Conservation (phyloP, 2,113 vertebrate genomes). For the Hippocampus abdominalis region DNA sequence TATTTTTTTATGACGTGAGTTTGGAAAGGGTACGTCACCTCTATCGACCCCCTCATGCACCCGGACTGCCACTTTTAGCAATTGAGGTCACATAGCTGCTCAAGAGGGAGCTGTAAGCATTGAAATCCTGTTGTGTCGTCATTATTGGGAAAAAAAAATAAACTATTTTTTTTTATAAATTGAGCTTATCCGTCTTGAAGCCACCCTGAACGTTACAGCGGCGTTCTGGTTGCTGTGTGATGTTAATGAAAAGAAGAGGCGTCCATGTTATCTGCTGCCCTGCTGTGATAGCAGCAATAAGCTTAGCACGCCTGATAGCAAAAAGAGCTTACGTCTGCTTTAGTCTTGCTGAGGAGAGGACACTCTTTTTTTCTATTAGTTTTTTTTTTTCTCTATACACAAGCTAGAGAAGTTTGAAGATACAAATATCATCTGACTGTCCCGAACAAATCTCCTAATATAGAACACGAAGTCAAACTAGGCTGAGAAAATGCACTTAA, state of each 20-base stretch:
- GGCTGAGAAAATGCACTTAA: not conserved
- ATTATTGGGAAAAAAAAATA: not conserved
- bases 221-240: not conserved
- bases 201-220: not conserved
- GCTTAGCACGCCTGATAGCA: slow-evolving; percentile 3
- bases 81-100: not conserved
- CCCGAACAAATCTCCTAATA: not conserved
- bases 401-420: not conserved
- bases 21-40: not conserved
- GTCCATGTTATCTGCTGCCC: slow-evolving; percentile 2
- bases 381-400: not conserved
- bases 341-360: not conserved
- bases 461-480: not conserved
- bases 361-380: not conserved
- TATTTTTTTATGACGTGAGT: not conserved
- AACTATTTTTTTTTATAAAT: too few relatives aligned
- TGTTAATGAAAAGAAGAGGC: slow-evolving; percentile 1
- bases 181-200: not conserved
- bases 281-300: slow-evolving; percentile 6
- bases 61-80: not conserved
- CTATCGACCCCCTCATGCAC: not conserved
- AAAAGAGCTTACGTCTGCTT: slow-evolving; percentile 7
- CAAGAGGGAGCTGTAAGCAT: not conserved
- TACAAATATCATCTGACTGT: slow-evolving; percentile 1
- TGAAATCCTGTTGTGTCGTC: not conserved